Conservation (phyloP, 2,797 vertebrate species). For the Urocyon cinereoargenteus region DNA sequence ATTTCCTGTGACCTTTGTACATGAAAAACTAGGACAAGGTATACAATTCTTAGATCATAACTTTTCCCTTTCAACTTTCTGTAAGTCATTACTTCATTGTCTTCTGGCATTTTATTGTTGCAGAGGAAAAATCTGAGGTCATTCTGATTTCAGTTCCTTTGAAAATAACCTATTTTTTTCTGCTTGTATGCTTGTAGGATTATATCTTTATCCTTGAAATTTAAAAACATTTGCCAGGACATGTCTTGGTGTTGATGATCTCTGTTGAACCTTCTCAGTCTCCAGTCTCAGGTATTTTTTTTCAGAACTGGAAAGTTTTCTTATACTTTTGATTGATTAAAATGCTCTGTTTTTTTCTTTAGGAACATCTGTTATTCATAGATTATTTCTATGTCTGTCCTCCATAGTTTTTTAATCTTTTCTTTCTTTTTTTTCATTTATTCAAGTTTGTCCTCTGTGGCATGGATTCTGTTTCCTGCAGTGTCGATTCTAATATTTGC, state of each 20-base stretch:
- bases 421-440: slow-evolving; percentile 74
- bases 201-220: slow-evolving; percentile 86
- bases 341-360: slow-evolving; percentile 73
- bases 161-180: slow-evolving; percentile 85
- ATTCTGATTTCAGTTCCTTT: slow-evolving; percentile 81
- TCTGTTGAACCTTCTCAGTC: slow-evolving; percentile 85
- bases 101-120: slow-evolving; percentile 82
- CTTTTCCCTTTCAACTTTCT: slow-evolving; percentile 76
- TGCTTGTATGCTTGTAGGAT: slow-evolving; percentile 85
- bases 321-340: slow-evolving; percentile 82
- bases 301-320: slow-evolving; percentile 83
- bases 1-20: slow-evolving; percentile 73
- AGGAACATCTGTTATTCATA: slow-evolving; percentile 82
- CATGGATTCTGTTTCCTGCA: slow-evolving; percentile 80
- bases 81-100: slow-evolving; percentile 79
- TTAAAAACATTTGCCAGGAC: slow-evolving; percentile 85
- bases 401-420: slow-evolving; percentile 79
- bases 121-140: slow-evolving; percentile 80
- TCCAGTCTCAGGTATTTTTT: slow-evolving; percentile 85
- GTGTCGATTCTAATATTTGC: slow-evolving; percentile 80
- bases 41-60: slow-evolving; percentile 77
- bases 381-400: slow-evolving; percentile 81
- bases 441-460: slow-evolving; percentile 81
- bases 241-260: slow-evolving; percentile 86
- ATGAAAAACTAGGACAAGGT: slow-evolving; percentile 71